Evolutionary conservation across 2,888 invertebrate species (phyloP).

Genomic region (Leptinotarsa rubiginosa): DNA sequence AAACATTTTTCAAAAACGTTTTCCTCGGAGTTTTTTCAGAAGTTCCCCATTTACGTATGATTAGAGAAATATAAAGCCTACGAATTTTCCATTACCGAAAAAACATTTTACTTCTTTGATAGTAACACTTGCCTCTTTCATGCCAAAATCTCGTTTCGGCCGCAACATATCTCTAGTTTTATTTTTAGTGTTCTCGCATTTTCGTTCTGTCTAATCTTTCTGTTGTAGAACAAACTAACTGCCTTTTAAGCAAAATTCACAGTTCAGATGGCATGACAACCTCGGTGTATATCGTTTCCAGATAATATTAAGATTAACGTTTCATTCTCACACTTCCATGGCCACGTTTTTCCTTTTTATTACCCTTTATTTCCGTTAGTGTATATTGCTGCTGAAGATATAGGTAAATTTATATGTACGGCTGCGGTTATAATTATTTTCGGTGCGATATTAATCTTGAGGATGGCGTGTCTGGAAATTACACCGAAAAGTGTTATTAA

Average conservation of each 20-base stretch:
- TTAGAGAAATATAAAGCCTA: no score
- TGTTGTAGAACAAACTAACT: slow-evolving; percentile 15
- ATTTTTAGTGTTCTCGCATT: not conserved
- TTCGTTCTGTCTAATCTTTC: slow-evolving; percentile 16
- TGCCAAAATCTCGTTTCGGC: not conserved
- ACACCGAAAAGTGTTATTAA: slow-evolving; percentile 9
- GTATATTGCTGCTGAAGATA: slow-evolving; percentile 11
- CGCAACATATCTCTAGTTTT: not conserved
- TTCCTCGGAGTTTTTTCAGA: no score
- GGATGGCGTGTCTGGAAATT: slow-evolving; percentile 19
- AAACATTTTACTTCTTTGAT: not conserved
- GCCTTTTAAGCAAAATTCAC: slow-evolving; percentile 34
- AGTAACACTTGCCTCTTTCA: not conserved
- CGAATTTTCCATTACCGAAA: not conserved
- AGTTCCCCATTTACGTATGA: no score
- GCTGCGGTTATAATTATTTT: slow-evolving; percentile 20
- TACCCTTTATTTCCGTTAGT: slow-evolving; percentile 34
- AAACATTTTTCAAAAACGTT: no score
- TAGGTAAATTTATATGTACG: slow-evolving; percentile 15
- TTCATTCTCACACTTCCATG: slow-evolving; percentile 45
- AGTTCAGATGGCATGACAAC: slow-evolving; percentile 36
- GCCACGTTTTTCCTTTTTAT: slow-evolving; percentile 39
- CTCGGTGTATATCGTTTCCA: slow-evolving; percentile 37
- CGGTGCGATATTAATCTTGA: slow-evolving; percentile 17
- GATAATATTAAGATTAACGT: slow-evolving; percentile 47